Percentiles rank a stretch among this genome's conserved stretches.
These are phyloP conservation scores for Drosophila maculinotata DNA, from an alignment of 2,888 invertebrate genomes.

Conservation along the genomic window DNA sequence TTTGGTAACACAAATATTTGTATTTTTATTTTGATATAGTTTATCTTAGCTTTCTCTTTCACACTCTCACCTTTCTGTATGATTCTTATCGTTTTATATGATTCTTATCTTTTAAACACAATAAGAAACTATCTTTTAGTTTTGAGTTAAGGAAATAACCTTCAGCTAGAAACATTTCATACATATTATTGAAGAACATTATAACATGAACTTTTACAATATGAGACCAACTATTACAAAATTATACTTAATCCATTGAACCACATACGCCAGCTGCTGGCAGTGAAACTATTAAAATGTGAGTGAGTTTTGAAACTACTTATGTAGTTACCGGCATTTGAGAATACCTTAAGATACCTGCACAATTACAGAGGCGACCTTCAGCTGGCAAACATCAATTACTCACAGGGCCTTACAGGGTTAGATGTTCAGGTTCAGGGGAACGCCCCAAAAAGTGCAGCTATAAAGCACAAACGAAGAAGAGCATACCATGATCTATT, in stretches of 20 bases:
- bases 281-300: not conserved
- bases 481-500: slow-evolving; percentile 27
- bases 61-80: slow-evolving; percentile 5
- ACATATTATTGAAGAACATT: not conserved
- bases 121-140: not conserved
- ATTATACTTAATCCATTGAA: slow-evolving; percentile 19
- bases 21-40: no score
- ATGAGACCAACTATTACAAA: no score
- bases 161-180: not conserved
- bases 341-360: slow-evolving; percentile 21
- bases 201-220: not conserved
- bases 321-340: not conserved
- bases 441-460: slow-evolving; percentile 47
- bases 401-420: slow-evolving; percentile 15
- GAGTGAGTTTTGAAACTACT: not conserved
- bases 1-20: no score
- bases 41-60: no score
- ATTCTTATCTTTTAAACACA: no score
- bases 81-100: not conserved
- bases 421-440: slow-evolving; percentile 6
- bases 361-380: slow-evolving; percentile 45
- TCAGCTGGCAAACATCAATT: slow-evolving; percentile 30
- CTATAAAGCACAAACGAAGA: slow-evolving; percentile 16
- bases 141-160: not conserved
- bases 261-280: slow-evolving; percentile 14